Evolutionary conservation across 2,888 invertebrate genomes (phyloP).

Genomic region (Phania funesta): DNA sequence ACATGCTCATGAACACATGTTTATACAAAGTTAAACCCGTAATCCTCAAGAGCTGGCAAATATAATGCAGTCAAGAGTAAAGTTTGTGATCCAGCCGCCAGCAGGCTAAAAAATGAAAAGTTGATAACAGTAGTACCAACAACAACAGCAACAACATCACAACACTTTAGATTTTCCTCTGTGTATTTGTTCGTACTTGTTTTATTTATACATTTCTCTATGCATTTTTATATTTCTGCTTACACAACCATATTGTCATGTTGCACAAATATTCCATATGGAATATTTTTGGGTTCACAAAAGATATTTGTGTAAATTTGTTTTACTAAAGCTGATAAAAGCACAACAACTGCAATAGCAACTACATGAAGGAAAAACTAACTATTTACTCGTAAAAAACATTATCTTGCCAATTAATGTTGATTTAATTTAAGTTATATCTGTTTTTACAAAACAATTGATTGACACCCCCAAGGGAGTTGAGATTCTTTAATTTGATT

Average conservation of each 20-base stretch:
- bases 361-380: not conserved
- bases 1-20: not conserved
- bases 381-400: not conserved
- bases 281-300: constrained; percentile 24
- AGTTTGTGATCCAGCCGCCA: constrained; percentile 58
- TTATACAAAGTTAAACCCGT: constrained; percentile 27
- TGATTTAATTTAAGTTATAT: not conserved
- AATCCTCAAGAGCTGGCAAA: constrained; percentile 59
- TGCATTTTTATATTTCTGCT: constrained; percentile 17
- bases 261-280: constrained; percentile 36
- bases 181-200: not conserved
- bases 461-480: no score
- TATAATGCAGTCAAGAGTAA: constrained; percentile 60
- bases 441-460: no score
- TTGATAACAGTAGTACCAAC: constrained; percentile 27
- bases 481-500: no score
- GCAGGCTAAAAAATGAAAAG: constrained; percentile 48
- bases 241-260: constrained; percentile 35
- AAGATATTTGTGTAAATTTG: not conserved
- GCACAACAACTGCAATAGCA: not conserved
- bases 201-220: constrained; percentile 1
- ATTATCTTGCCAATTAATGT: not conserved
- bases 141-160: no score
- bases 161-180: constrained; percentile 4
- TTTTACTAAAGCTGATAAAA: constrained; percentile 8